phyloP scores from a whole-genome alignment of 2,797 vertebrate species.

The Falco novaeseelandiae region DNA sequence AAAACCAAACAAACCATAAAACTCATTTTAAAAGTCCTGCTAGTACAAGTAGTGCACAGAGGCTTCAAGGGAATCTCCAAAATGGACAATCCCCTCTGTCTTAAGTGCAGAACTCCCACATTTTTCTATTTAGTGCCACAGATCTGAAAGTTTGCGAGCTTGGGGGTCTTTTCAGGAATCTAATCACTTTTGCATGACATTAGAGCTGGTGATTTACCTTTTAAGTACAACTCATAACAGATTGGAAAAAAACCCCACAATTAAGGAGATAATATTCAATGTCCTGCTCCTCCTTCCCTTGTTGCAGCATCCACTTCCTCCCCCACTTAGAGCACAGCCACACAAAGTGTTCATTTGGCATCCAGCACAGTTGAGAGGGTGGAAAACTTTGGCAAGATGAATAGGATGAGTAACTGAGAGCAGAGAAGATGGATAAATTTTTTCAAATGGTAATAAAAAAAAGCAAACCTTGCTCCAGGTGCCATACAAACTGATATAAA shows the following conservation, averaged over 20 bases:
- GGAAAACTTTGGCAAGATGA: conserved; percentile 40
- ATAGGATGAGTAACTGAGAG: neutral
- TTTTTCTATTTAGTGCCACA: neutral
- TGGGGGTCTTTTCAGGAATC: neutral
- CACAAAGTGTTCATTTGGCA: conserved; percentile 23
- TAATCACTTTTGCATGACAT: neutral
- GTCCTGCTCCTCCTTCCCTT: neutral
- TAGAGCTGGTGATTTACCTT: neutral
- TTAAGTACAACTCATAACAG: neutral
- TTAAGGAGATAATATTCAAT: conserved; percentile 12
- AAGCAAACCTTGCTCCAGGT: neutral
- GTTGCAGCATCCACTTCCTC: conserved; percentile 14
- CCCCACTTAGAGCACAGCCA: neutral
- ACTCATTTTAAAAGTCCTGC: neutral
- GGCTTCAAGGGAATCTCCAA: neutral
- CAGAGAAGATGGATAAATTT: neutral
- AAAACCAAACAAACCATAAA: neutral
- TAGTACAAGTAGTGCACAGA: neutral
- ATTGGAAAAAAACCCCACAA: neutral
- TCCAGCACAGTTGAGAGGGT: conserved; percentile 8
- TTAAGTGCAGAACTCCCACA: neutral
- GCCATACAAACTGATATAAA: neutral
- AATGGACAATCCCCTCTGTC: neutral
- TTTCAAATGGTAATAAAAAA: neutral
- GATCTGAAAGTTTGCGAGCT: neutral